Evolutionary conservation across 2,888 invertebrate genomes (phyloP).

Genomic region (Drosophila kambysellisi): DNA sequence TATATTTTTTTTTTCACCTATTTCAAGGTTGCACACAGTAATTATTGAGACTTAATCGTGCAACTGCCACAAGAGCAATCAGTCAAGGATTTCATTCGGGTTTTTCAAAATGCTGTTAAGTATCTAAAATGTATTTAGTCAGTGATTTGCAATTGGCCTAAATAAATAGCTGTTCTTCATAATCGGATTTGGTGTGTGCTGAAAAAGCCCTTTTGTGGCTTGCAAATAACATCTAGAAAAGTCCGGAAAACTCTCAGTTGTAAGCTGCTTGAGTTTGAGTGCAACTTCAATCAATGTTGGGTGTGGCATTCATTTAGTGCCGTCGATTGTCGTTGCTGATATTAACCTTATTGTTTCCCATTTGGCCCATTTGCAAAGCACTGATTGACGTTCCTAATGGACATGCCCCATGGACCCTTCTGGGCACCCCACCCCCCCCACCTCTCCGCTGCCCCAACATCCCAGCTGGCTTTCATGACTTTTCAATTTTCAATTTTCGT

Average conservation of each 20-base stretch:
- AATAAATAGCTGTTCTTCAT: background rate
- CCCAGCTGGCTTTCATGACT: slow-evolving; percentile 31
- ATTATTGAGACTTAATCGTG: background rate
- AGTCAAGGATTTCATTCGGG: too few relatives aligned
- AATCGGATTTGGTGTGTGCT: background rate
- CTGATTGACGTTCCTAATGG: slow-evolving; percentile 34
- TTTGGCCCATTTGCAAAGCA: slow-evolving; percentile 15
- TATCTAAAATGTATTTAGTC: background rate
- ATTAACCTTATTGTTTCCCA: slow-evolving; percentile 4
- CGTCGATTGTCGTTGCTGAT: slow-evolving; percentile 4
- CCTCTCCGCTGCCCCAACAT: background rate
- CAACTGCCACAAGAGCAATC: background rate
- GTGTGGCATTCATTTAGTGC: slow-evolving; percentile 1
- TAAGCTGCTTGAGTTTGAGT: background rate
- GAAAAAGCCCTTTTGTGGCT: too few relatives aligned
- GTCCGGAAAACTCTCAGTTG: background rate
- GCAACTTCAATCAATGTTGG: background rate
- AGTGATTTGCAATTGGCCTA: background rate
- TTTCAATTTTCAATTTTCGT: slow-evolving; percentile 39
- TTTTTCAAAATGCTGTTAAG: background rate
- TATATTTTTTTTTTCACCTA: background rate
- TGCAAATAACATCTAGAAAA: background rate
- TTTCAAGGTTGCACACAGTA: background rate
- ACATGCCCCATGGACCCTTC: slow-evolving; percentile 25
- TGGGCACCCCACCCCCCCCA: background rate